A percentile compares a stretch with the other conserved stretches of the same genome.
phyloP scores from a whole-genome alignment of 37 sponge, comb jelly and placozoan species.

The Beroe forskalii region DNA sequence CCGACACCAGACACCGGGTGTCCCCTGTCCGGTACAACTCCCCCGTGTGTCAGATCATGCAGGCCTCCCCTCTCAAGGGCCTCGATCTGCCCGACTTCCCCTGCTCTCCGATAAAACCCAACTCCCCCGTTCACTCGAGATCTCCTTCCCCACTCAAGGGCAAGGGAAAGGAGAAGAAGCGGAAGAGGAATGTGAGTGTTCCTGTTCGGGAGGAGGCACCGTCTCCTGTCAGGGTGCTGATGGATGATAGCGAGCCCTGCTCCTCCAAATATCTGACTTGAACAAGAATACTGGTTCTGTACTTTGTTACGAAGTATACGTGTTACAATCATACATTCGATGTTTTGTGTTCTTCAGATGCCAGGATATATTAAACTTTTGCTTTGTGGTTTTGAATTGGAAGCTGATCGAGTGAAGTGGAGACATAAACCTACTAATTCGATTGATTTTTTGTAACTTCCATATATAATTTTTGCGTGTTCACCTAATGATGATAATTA shows the following conservation, averaged over 20 bases:
- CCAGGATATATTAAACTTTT: too few relatives aligned
- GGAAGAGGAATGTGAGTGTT: not conserved
- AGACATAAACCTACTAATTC: too few relatives aligned
- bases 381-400: too few relatives aligned
- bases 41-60: not conserved
- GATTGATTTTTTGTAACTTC: too few relatives aligned
- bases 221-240: conserved; percentile 30
- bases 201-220: not conserved
- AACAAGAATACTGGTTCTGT: not conserved
- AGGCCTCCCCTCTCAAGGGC: not conserved
- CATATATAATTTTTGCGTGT: too few relatives aligned
- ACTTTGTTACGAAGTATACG: not conserved
- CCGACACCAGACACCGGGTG: not conserved
- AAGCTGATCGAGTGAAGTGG: too few relatives aligned
- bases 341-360: too few relatives aligned
- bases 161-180: conserved; percentile 48
- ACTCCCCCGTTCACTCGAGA: not conserved
- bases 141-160: conserved; percentile 7
- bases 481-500: too few relatives aligned
- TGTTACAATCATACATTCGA: not conserved
- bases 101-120: not conserved
- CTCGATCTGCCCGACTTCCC: not conserved
- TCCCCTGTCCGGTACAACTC: conserved; percentile 26
- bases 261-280: conserved; percentile 63
- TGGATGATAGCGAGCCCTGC: conserved; percentile 60